Evolutionary conservation across 2,888 invertebrate genomes (phyloP).

Genomic region (Drosophila falleni): DNA sequence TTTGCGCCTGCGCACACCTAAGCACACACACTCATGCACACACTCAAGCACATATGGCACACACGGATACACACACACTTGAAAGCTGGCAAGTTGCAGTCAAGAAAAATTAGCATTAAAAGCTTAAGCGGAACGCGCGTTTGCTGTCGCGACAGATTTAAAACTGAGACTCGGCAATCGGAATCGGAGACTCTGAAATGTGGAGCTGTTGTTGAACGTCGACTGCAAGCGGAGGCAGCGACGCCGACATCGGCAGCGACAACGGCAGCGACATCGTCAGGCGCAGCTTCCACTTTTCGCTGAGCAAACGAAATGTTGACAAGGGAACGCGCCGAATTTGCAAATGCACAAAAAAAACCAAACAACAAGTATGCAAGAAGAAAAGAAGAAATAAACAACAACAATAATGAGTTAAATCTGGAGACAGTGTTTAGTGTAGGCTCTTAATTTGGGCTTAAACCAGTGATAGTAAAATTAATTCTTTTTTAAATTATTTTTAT

Average conservation of each 20-base stretch:
- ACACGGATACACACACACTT: neutral
- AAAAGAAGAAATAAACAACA: neutral
- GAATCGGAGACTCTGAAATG: conserved; percentile 51
- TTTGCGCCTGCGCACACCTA: conserved; percentile 34
- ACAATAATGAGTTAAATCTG: conserved; percentile 4
- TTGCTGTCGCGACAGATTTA: conserved; percentile 78
- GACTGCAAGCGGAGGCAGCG: conserved; percentile 22
- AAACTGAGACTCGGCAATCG: conserved; percentile 57
- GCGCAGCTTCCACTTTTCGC: conserved; percentile 65
- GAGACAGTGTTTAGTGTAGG: conserved; percentile 16
- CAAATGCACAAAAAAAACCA: conserved; percentile 20
- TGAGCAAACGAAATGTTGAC: conserved; percentile 64
- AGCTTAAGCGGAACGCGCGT: conserved; percentile 72
- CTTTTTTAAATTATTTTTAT: too few species aligned
- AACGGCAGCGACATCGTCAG: neutral
- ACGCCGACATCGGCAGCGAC: conserved; percentile 9
- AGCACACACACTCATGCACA: conserved; percentile 5
- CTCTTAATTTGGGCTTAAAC: conserved; percentile 3
- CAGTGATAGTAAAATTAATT: neutral
- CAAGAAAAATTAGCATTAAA: conserved; percentile 60
- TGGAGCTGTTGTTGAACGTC: conserved; percentile 39
- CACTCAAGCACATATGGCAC: neutral
- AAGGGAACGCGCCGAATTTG: conserved; percentile 32
- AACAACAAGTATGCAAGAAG: conserved; percentile 16
- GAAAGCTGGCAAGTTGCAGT: conserved; percentile 37